phyloP scores from a whole-genome alignment of 2,797 vertebrate genomes.

The Tinamus major region DNA sequence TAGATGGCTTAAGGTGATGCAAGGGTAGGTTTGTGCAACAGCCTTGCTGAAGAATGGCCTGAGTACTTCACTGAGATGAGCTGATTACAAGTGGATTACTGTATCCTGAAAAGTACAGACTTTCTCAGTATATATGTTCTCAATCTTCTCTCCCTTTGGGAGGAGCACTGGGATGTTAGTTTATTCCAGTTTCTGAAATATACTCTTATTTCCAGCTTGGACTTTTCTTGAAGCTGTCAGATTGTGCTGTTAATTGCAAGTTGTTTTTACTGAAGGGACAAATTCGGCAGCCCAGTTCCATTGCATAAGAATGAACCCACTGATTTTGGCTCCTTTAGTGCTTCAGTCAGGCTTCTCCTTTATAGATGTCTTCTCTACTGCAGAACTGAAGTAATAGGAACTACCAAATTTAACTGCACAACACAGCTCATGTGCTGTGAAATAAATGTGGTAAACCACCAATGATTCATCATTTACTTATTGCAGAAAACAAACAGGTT shows the following conservation, averaged over 20 bases:
- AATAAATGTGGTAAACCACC: constrained; percentile 60
- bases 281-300: neutral
- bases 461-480: constrained; percentile 45
- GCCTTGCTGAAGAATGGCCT: neutral
- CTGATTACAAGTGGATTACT: constrained; percentile 41
- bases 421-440: constrained; percentile 28
- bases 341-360: neutral
- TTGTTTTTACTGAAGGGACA: neutral
- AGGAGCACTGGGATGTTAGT: neutral
- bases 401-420: constrained; percentile 21
- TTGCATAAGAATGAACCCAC: neutral
- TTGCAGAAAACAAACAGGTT: constrained; percentile 44
- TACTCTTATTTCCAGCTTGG: neutral
- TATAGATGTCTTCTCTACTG: neutral
- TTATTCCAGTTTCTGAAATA: constrained; percentile 56
- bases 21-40: neutral
- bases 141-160: constrained; percentile 16
- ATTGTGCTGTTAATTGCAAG: neutral
- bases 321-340: neutral
- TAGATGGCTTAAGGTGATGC: neutral
- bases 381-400: neutral
- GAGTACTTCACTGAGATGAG: neutral
- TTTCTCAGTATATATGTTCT: constrained; percentile 43
- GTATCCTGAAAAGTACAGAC: neutral
- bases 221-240: neutral